phyloP scores from a whole-genome alignment of 64 coral and sea anemone genomes.

The Actinia equina region DNA sequence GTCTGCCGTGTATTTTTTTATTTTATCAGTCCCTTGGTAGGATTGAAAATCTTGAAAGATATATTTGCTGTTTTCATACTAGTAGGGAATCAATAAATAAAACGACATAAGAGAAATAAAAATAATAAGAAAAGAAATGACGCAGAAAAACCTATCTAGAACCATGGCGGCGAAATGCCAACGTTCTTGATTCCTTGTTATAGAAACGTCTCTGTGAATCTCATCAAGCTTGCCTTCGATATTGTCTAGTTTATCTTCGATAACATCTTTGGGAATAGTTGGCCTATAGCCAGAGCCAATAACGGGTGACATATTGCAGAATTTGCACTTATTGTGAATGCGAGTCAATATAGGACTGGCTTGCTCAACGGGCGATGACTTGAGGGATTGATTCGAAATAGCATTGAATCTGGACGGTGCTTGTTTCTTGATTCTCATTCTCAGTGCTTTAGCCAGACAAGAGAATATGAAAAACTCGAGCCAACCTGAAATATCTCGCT shows the following conservation, averaged over 20 bases:
- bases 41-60: neutral
- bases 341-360: neutral
- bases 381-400: neutral
- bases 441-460: slow-evolving; percentile 19
- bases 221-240: slow-evolving; percentile 26
- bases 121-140: slow-evolving; percentile 17
- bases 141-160: slow-evolving; percentile 57
- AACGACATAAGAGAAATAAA: slow-evolving; percentile 47
- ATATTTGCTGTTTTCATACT: too few relatives aligned
- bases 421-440: slow-evolving; percentile 37
- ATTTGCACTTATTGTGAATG: slow-evolving; percentile 20
- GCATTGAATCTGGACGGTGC: neutral
- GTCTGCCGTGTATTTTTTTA: neutral
- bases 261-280: neutral
- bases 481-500: slow-evolving; percentile 40
- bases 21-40: neutral
- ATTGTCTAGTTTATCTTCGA: slow-evolving; percentile 27
- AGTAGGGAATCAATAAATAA: slow-evolving; percentile 46
- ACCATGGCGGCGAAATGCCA: slow-evolving; percentile 71
- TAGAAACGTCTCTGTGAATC: neutral
- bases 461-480: slow-evolving; percentile 44
- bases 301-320: slow-evolving; percentile 1
- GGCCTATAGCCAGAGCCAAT: neutral
- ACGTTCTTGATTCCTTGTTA: slow-evolving; percentile 29
- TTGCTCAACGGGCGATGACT: neutral